A percentile compares a stretch with the other conserved stretches of the same genome.
Conservation (phyloP, 2,113 vertebrate genomes). For the Clupea harengus region DNA sequence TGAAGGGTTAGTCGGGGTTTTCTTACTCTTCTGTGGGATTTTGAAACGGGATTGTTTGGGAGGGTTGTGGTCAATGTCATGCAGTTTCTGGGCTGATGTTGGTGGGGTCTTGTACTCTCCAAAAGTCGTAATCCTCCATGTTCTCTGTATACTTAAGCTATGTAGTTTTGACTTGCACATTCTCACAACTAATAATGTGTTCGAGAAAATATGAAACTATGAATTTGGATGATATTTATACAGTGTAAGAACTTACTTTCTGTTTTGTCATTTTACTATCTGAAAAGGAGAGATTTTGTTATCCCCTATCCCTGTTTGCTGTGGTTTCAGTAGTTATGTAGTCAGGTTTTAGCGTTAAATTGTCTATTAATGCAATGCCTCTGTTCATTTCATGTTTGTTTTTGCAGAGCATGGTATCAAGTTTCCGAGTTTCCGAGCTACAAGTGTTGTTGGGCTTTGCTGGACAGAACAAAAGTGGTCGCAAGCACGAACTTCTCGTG, state of each 20-base stretch:
- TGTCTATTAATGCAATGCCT: neutral
- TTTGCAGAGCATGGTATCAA: constrained; percentile 85
- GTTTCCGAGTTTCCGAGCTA: constrained; percentile 86
- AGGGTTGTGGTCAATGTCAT: constrained; percentile 17
- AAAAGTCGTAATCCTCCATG: neutral
- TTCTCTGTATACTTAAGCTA: neutral
- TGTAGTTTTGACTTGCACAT: neutral
- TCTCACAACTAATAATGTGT: neutral
- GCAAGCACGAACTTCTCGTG: constrained; percentile 86
- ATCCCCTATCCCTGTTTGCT: neutral
- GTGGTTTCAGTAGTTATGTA: neutral
- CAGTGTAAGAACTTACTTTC: neutral
- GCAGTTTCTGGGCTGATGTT: constrained; percentile 9
- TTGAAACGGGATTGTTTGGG: constrained; percentile 33
- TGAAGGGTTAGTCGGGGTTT: constrained; percentile 55
- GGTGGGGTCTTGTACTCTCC: neutral
- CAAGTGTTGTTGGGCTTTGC: constrained; percentile 86
- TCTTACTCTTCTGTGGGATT: constrained; percentile 47
- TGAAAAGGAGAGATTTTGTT: neutral
- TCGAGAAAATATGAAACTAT: neutral
- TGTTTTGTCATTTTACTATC: neutral
- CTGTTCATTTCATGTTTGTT: constrained; percentile 37
- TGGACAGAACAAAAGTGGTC: constrained; percentile 83
- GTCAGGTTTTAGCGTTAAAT: neutral
- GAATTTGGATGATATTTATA: neutral